phyloP scores from a whole-genome alignment of 2,888 invertebrate species.

The Theristus sp. region DNA sequence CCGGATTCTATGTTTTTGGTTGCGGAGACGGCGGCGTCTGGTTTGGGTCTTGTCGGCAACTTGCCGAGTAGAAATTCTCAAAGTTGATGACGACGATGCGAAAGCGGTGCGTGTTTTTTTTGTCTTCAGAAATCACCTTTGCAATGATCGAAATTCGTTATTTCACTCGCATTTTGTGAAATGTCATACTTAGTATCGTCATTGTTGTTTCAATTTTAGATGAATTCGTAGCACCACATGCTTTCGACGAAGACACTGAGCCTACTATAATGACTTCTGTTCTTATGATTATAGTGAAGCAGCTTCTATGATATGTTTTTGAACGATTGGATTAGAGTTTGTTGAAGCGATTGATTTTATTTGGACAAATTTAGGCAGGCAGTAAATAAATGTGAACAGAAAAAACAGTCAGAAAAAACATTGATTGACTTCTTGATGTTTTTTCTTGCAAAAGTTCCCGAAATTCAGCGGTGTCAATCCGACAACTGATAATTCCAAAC shows the following conservation, averaged over 20 bases:
- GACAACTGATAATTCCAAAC: conserved; percentile 67
- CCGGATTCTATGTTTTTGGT: neutral
- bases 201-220: conserved; percentile 54
- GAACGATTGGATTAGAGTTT: conserved; percentile 39
- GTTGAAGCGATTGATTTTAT: conserved; percentile 1
- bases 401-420: too few relatives aligned
- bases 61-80: conserved; percentile 62
- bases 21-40: conserved; percentile 49
- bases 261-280: conserved; percentile 75
- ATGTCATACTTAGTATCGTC: conserved; percentile 40
- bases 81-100: conserved; percentile 75
- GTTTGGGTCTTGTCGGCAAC: conserved; percentile 82
- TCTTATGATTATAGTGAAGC: conserved; percentile 88
- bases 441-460: conserved; percentile 9
- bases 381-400: too few relatives aligned
- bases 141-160: too few relatives aligned
- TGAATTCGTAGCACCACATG: conserved; percentile 99
- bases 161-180: too few relatives aligned
- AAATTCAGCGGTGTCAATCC: conserved; percentile 1
- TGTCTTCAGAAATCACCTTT: too few relatives aligned
- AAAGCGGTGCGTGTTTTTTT: conserved; percentile 14
- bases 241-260: conserved; percentile 80
- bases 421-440: too few relatives aligned
- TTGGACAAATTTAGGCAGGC: too few relatives aligned
- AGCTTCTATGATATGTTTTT: conserved; percentile 85